phyloP scores from a whole-genome alignment of 1,140 invertebrate species.

The Drosophila subobscura region DNA sequence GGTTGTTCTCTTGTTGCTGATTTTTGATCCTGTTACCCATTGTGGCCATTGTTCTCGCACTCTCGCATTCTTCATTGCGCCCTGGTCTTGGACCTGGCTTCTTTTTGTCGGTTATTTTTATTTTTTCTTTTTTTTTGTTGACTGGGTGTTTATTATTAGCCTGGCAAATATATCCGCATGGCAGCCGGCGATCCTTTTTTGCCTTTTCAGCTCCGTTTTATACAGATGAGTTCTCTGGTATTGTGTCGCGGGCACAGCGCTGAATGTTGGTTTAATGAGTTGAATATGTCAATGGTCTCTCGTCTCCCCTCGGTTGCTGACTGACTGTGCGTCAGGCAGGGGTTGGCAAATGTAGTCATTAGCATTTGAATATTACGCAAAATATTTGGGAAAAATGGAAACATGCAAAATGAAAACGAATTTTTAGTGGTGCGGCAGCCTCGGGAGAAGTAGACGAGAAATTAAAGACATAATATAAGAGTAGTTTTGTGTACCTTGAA shows the following conservation, averaged over 20 bases:
- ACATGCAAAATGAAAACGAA: slow-evolving; percentile 22
- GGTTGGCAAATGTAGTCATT: slow-evolving; percentile 64
- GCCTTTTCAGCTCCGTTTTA: slow-evolving; percentile 17
- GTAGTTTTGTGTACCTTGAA: background rate
- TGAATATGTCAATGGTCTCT: slow-evolving; percentile 72
- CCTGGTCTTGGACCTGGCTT: background rate
- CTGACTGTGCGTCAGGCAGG: slow-evolving; percentile 18
- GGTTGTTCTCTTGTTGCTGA: slow-evolving; percentile 60
- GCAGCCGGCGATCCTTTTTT: slow-evolving; percentile 39
- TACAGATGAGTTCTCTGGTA: slow-evolving; percentile 16
- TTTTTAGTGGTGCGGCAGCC: slow-evolving; percentile 27
- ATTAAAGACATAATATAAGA: background rate
- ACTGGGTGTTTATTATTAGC: slow-evolving; percentile 74
- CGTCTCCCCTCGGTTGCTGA: background rate
- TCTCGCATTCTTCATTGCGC: slow-evolving; percentile 56
- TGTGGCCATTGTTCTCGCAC: slow-evolving; percentile 74
- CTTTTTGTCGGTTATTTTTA: background rate
- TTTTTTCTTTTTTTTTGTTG: slow-evolving; percentile 43
- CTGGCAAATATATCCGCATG: slow-evolving; percentile 71
- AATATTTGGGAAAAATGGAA: slow-evolving; percentile 50
- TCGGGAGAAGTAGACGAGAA: background rate
- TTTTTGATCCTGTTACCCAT: slow-evolving; percentile 77
- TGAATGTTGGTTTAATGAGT: slow-evolving; percentile 75
- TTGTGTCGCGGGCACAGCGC: slow-evolving; percentile 29
- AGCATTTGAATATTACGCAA: slow-evolving; percentile 58